Conservation (phyloP, 2,888 invertebrate species). For the Rhingia rostrata region DNA sequence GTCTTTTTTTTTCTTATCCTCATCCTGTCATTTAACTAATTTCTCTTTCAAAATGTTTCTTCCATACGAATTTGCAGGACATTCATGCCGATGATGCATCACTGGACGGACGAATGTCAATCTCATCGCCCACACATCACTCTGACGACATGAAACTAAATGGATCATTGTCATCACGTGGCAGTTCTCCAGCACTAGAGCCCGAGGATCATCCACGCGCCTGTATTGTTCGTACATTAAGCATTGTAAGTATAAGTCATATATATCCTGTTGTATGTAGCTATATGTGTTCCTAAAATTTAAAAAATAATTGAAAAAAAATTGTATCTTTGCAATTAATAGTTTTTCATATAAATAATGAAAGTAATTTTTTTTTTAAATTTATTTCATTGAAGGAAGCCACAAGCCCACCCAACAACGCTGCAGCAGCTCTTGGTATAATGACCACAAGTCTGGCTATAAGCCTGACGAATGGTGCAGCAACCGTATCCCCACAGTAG, state of each 20-base stretch:
- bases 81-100: slow-evolving; percentile 80
- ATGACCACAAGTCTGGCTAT: slow-evolving; percentile 80
- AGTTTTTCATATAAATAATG: slow-evolving; percentile 18
- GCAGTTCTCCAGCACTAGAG: slow-evolving; percentile 81
- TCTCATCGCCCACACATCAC: slow-evolving; percentile 78
- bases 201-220: slow-evolving; percentile 79
- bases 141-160: slow-evolving; percentile 81
- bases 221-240: slow-evolving; percentile 82
- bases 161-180: slow-evolving; percentile 81
- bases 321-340: slow-evolving; percentile 31
- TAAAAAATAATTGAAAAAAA: slow-evolving; percentile 24
- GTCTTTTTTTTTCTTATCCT: background rate
- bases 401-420: slow-evolving; percentile 70
- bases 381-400: slow-evolving; percentile 73
- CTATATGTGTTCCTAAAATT: background rate
- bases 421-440: slow-evolving; percentile 76
- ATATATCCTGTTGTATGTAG: background rate
- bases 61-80: slow-evolving; percentile 75
- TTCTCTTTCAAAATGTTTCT: slow-evolving; percentile 15
- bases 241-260: slow-evolving; percentile 81
- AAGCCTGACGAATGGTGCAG: slow-evolving; percentile 79
- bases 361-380: slow-evolving; percentile 2
- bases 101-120: slow-evolving; percentile 80
- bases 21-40: slow-evolving; percentile 32
- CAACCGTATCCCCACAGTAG: slow-evolving; percentile 77